Percentiles rank a stretch among this genome's conserved stretches.
Conservation (phyloP, 2,113 vertebrate species). For the Archocentrus centrarchus region DNA sequence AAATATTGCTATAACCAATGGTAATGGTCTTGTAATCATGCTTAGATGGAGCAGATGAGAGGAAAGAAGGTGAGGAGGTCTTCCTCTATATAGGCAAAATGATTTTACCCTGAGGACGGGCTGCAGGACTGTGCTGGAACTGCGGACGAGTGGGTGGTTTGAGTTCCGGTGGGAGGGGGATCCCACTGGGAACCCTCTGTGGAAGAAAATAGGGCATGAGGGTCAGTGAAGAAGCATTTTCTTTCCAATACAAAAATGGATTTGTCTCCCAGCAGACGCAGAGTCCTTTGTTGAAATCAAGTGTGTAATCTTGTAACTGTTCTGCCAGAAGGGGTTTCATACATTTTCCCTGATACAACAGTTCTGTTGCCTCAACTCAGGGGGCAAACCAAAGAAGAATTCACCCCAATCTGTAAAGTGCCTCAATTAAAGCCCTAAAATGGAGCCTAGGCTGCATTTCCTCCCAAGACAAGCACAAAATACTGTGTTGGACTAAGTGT, state of each 20-base stretch:
- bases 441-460: neutral
- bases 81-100: neutral
- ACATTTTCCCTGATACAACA: neutral
- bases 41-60: neutral
- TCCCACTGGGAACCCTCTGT: constrained; percentile 77
- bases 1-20: neutral
- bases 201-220: neutral
- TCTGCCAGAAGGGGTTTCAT: neutral
- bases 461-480: neutral
- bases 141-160: constrained; percentile 79
- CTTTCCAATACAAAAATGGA: rapidly evolving
- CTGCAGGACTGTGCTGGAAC: neutral
- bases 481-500: neutral
- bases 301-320: neutral
- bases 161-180: constrained; percentile 81
- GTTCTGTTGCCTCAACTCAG: neutral
- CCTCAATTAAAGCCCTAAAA: neutral
- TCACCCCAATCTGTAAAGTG: neutral
- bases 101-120: constrained; percentile 62
- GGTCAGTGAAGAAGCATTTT: neutral
- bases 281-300: neutral
- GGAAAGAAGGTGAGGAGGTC: neutral
- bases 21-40: too few species aligned
- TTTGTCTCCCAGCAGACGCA: neutral
- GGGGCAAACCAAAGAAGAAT: neutral